These are phyloP conservation scores for Caenorhabditis sp. DNA, from an alignment of 2,888 invertebrate species.

Conservation along the genomic window DNA sequence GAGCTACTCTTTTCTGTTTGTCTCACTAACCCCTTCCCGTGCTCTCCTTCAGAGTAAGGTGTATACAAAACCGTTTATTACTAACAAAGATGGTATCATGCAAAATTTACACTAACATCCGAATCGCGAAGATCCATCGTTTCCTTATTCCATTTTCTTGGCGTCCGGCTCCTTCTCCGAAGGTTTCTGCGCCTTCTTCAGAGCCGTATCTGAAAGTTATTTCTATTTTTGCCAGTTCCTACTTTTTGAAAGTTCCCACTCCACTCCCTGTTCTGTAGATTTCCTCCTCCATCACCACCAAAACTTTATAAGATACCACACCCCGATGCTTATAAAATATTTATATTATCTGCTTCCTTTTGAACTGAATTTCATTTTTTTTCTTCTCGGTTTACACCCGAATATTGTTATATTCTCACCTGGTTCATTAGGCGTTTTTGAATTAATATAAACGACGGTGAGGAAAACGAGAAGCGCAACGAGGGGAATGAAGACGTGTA, in stretches of 20 bases:
- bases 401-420: constrained; percentile 18
- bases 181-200: constrained; percentile 37
- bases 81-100: constrained; percentile 11
- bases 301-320: neutral
- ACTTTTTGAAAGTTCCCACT: neutral
- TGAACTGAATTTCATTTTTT: constrained; percentile 8
- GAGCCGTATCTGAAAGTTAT: constrained; percentile 46
- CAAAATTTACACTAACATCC: constrained; percentile 31
- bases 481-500: constrained; percentile 78
- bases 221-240: constrained; percentile 4
- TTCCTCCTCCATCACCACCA: constrained; percentile 7
- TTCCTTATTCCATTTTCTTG: constrained; percentile 32
- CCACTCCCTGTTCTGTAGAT: constrained; percentile 10
- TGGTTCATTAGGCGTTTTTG: constrained; percentile 42
- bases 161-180: constrained; percentile 15
- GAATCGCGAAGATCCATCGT: constrained; percentile 23
- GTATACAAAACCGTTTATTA: constrained; percentile 42
- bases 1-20: constrained; percentile 20
- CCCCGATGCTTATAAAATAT: constrained; percentile 17
- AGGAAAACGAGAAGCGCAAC: constrained; percentile 73
- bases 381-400: constrained; percentile 17
- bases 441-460: constrained; percentile 65
- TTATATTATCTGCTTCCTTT: neutral
- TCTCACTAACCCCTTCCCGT: constrained; percentile 31
- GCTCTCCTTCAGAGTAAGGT: constrained; percentile 9